Conservation (phyloP, 2,113 vertebrate genomes). For the Vanacampus margaritifer region DNA sequence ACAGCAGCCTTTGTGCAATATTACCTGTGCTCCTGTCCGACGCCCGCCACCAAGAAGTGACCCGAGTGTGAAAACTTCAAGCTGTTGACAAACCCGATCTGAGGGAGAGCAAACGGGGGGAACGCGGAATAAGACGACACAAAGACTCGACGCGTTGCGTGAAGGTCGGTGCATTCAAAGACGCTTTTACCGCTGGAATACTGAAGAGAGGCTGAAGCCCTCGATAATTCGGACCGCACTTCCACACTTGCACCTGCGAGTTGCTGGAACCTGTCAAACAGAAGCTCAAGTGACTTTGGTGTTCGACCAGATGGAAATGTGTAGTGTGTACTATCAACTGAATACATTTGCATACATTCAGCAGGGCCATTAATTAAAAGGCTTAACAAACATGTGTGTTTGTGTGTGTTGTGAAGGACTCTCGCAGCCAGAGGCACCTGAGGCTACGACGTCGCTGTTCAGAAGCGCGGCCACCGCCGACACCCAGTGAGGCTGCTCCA, state of each 20-base stretch:
- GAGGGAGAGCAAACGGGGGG: constrained; percentile 6
- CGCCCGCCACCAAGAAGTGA: constrained; percentile 87
- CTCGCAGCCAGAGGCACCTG: constrained; percentile 77
- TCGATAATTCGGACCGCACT: constrained; percentile 80
- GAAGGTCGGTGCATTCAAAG: neutral
- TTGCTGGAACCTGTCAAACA: constrained; percentile 83
- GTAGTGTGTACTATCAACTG: neutral
- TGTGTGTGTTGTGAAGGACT: constrained; percentile 8
- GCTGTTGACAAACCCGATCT: constrained; percentile 90
- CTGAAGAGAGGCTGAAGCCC: constrained; percentile 80
- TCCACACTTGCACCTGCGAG: constrained; percentile 82
- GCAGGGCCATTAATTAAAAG: neutral
- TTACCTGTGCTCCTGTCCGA: constrained; percentile 96
- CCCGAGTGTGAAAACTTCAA: constrained; percentile 88
- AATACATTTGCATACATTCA: constrained; percentile 4
- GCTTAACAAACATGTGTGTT: neutral
- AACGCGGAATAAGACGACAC: neutral
- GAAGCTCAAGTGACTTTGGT: neutral
- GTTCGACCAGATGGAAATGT: neutral
- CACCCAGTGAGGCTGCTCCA: constrained; percentile 86
- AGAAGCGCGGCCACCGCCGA: constrained; percentile 79
- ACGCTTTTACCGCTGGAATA: constrained; percentile 80
- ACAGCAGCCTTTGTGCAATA: neutral
- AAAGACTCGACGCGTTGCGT: neutral
- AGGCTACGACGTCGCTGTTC: constrained; percentile 85